A percentile compares a stretch with the other conserved stretches of the same genome.
These are phyloP conservation scores for Agrochola lota DNA, from an alignment of 2,888 invertebrate species.

Conservation along the genomic window DNA sequence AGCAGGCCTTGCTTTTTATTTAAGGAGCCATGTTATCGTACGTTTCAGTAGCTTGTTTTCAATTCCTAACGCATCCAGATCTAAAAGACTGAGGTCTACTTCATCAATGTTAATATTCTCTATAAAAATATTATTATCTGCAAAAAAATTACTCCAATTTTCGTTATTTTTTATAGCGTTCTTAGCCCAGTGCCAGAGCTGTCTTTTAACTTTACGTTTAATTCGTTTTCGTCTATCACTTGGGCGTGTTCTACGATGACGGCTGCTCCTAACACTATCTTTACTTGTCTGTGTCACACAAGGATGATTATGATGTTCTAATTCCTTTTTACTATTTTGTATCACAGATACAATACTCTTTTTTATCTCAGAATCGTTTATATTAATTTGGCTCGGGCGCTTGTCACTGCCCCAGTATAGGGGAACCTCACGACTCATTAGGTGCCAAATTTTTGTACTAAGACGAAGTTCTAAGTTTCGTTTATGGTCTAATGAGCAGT, in stretches of 20 bases:
- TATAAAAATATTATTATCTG: background rate
- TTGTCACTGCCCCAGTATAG: background rate
- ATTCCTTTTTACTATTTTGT: too few relatives aligned
- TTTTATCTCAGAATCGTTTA: background rate
- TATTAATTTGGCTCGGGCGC: too few relatives aligned
- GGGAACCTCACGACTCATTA: background rate
- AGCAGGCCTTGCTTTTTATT: conserved; percentile 1
- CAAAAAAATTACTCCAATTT: background rate
- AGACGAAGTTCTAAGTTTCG: background rate
- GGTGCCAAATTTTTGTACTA: background rate
- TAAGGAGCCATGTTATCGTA: background rate
- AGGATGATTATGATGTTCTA: too few relatives aligned
- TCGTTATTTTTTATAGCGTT: background rate
- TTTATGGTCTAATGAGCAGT: background rate
- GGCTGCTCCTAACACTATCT: too few relatives aligned
- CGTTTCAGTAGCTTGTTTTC: background rate
- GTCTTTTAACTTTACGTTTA: background rate
- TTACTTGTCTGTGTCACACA: too few relatives aligned
- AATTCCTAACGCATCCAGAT: background rate
- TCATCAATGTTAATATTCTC: conserved; percentile 1
- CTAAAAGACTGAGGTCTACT: background rate
- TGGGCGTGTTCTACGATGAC: background rate
- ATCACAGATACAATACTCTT: too few relatives aligned
- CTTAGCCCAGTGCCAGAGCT: background rate
- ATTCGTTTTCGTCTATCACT: background rate